Evolutionary conservation across 2,888 invertebrate genomes (phyloP), one percentile per base, ranked within the genome.

Genomic region (Eristalis pertinax): DNA sequence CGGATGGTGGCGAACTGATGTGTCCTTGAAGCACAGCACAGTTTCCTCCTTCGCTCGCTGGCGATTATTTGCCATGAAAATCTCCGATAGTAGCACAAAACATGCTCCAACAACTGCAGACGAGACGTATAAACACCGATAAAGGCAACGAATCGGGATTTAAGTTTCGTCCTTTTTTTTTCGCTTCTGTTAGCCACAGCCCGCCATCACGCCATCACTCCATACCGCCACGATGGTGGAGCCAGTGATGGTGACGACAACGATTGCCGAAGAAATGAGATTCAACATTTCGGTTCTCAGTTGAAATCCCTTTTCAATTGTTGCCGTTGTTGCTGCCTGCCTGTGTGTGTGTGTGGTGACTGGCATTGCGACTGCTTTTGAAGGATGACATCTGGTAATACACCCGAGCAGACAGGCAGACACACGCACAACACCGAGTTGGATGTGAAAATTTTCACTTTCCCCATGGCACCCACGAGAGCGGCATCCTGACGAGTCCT

Each of bases 111-210:
- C 68, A 75, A 15, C 22, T 80, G 56, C 70, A 68, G 67, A 68
- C 80, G 73, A 85, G 81, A 81, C 76, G 63, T 56, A 77, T 84
- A 85, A 68, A 80, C 58, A 80, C 43, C 41, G 60, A 72, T 41
- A 63, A 74, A 84, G 68, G 43, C 74, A 72, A 62, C 65, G 72
- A 58, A 76, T 81, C 43, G 58, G 64, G 70, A 76, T 72, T 67
- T 69, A 68, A 75, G 75, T 29, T 64, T 58, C 58, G 35, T 74
- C 56, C 56, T 74, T 63, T 43, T 58, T 50, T 58, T 8, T 60
- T 32, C 50, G 19, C 64, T n/a, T 41, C 7, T 38, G 41, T 24
- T 63, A 13, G n/a, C 19, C 65, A 26, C 22, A n/a, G 11, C 19
- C 65, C 15, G 22, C 22, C 26, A 41, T 7, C 24, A 10, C 8